Evolutionary conservation across 92 coral and sea anemone genomes (phyloP), one percentile per base, ranked within the genome.

Genomic region (Phymanthus crucifer): DNA sequence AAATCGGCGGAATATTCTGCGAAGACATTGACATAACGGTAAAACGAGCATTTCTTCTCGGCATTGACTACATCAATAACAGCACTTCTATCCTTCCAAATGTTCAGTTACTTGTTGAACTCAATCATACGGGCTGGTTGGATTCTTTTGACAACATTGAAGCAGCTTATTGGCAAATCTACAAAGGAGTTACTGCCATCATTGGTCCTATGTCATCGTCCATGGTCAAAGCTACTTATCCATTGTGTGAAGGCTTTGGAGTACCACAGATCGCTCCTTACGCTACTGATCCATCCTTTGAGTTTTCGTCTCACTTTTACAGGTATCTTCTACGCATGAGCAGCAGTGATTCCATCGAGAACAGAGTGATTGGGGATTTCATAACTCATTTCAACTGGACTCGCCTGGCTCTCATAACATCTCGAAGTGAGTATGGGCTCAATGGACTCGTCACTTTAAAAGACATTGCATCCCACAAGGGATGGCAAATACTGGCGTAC

Each of bases 211-310:
- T 73, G 66, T 83, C 93, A n/a, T 91, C 97, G 45, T 73, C 87
- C 27, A 74, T 86, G 58, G 89, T 94, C 46, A 91, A 89, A 65
- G 87, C 84, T 3, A 88, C 89, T 2, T 91, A 89, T 35, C 88
- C 97, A 6, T 77, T 91, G 19, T 89, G 94, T 52, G 70, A 85
- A 34, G 94, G 98, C 11, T 86, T 94, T 75, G 90, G 81, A 57
- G 76, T 94, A 26, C 98, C 98, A 23, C 91, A 89, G 47, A 72
- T 91, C 23, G 84, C 97, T 26, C 94, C 97, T 33, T 84, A 87
- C 31, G 98, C 98, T 12, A 94, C 98, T 29, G 93, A 94, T 56
- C 89, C 93, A 1, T 78, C 90, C 3, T 92, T 94, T 82, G 89
- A 85, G 34, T 83, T 88, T 69, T 88, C 95, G 4, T 87, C 93